These are phyloP conservation scores for Zophobas atratus DNA, from an alignment of 1,140 invertebrate species.

Conservation along the genomic window DNA sequence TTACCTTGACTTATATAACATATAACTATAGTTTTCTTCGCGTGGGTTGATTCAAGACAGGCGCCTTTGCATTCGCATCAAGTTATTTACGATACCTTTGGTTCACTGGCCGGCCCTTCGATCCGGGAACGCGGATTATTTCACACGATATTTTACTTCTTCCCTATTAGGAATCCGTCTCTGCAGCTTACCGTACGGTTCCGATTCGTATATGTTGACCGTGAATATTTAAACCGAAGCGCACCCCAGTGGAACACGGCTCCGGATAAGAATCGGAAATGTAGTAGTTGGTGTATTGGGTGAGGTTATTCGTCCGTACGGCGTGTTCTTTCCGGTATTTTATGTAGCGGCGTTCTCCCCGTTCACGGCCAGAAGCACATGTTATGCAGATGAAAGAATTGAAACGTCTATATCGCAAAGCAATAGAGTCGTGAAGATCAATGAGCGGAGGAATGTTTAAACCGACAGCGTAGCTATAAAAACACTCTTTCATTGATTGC, in stretches of 20 bases:
- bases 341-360: background rate
- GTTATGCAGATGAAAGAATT: slow-evolving; percentile 42
- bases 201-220: no score
- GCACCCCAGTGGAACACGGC: no score
- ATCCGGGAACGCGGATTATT: no score
- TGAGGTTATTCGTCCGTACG: background rate
- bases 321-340: slow-evolving; percentile 3
- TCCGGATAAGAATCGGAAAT: background rate
- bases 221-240: background rate
- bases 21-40: no score
- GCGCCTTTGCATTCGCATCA: no score
- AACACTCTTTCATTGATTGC: slow-evolving; percentile 54
- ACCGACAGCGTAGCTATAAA: slow-evolving; percentile 51
- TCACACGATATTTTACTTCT: no score
- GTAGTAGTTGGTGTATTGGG: background rate
- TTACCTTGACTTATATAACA: no score
- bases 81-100: no score
- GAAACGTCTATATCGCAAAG: slow-evolving; percentile 34
- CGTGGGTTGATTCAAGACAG: no score
- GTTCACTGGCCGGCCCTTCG: no score
- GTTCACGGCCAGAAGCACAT: slow-evolving; percentile 11
- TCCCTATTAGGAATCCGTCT: no score
- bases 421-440: slow-evolving; percentile 51
- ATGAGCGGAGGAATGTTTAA: slow-evolving; percentile 52
- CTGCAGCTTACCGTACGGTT: no score